Evolutionary conservation across 2,113 vertebrate species (phyloP).

Genomic region (Lutjanus erythropterus): DNA sequence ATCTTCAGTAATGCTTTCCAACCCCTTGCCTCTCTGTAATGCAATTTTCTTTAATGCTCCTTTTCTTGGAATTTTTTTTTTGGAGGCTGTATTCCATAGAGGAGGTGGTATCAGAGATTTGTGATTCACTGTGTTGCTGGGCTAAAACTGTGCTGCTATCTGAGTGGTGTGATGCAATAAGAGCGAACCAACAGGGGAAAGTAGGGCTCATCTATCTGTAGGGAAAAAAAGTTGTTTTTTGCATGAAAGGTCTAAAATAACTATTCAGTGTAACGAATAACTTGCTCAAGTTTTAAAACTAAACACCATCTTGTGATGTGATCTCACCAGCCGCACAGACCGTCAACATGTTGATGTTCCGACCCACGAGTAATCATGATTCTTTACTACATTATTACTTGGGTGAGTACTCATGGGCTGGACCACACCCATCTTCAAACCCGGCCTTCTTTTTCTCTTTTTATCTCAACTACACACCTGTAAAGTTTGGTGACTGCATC

Average conservation of each 20-base stretch:
- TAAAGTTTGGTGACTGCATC: too few species aligned
- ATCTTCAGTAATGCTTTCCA: conserved; percentile 72
- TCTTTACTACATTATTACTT: too few species aligned
- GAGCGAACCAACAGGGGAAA: conserved; percentile 10
- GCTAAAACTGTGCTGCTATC: conserved; percentile 41
- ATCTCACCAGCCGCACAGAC: too few species aligned
- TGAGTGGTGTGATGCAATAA: conserved; percentile 44
- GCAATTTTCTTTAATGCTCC: conserved; percentile 70
- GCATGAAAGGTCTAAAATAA: neutral
- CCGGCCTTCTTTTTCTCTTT: too few species aligned
- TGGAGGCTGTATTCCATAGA: conserved; percentile 8
- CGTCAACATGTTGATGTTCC: too few species aligned
- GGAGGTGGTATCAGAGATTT: conserved; percentile 16
- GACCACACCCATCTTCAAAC: too few species aligned
- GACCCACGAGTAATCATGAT: too few species aligned
- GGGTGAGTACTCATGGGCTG: too few species aligned
- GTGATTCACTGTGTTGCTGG: conserved; percentile 42
- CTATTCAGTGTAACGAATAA: neutral
- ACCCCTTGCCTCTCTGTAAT: conserved; percentile 65
- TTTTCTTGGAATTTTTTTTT: conserved; percentile 66
- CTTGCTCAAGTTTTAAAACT: conserved; percentile 17
- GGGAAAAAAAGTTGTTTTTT: neutral
- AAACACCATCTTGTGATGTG: too few species aligned
- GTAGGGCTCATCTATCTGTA: neutral
- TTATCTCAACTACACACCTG: too few species aligned